These are phyloP conservation scores for Tenthredo livida DNA, from an alignment of 2,888 invertebrate species.

Conservation along the genomic window DNA sequence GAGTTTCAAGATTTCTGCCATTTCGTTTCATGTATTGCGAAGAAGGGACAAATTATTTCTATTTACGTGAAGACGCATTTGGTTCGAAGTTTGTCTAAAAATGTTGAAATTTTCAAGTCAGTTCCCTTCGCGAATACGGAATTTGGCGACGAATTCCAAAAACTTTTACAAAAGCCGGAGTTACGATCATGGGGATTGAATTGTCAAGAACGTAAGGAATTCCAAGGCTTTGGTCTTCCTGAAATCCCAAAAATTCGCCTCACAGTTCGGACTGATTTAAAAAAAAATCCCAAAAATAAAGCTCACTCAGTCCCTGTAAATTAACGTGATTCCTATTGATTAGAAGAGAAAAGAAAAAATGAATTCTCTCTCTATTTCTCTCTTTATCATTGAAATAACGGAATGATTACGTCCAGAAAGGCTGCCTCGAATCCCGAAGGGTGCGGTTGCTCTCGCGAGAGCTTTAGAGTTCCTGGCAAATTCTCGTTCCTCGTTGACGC, in stretches of 20 bases:
- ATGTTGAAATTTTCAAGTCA: background rate
- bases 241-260: background rate
- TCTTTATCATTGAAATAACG: background rate
- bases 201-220: constrained; percentile 18
- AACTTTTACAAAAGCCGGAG: background rate
- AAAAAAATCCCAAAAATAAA: background rate
- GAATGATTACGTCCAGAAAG: background rate
- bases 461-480: constrained; percentile 20
- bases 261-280: background rate
- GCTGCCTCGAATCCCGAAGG: background rate
- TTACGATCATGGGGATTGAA: constrained; percentile 20
- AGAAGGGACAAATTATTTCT: background rate
- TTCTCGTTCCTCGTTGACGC: constrained; percentile 15
- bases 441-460: background rate
- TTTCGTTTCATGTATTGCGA: background rate
- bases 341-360: background rate
- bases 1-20: background rate
- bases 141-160: background rate
- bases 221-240: background rate
- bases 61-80: background rate
- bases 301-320: background rate
- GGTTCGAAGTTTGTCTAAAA: background rate
- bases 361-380: background rate
- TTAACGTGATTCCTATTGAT: background rate
- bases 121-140: background rate